Evolutionary conservation across 1,140 invertebrate species (phyloP), one percentile per base, ranked within the genome.

Genomic region (Procambarus virginalis): DNA sequence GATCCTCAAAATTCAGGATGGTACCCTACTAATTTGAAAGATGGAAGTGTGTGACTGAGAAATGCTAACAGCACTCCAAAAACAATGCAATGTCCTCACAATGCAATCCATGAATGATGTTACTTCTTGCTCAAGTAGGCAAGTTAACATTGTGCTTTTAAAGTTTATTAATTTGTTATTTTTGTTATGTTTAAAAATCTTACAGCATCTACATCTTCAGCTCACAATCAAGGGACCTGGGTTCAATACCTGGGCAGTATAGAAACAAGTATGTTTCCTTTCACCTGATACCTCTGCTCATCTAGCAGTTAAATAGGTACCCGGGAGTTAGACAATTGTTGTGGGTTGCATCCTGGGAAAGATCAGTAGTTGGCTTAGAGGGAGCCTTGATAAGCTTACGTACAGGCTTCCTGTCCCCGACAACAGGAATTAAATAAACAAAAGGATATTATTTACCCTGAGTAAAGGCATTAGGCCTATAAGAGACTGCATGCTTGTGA

Each of bases 1-100:
- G 12, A 78, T 78, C 76, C 76, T 78, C 45, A 78, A 48, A 48
- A 78, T 51, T 78, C 46, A 49, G 75, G 6, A 76, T 3, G 34
- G 68, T 34, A 34, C 34, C 22, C 20, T 34, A 73, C n/a, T 4
- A 73, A 73, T 34, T 34, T 73, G 68, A 73, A 73, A 73, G 14
- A 8, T 73, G n/a, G 3, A 34, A 34, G 68, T 34, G 68, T 73
- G 22, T 22, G 6, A 73, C 22, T 73, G 22, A 73, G 2, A 34
- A 22, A 22, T 34, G 5, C 34, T 34, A 10, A 73, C n/a, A 73
- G 5, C 68, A 73, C 68, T 45, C 68, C n/a, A 5, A 73, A 73
- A 22, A 34, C 8, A 73, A 73, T 34, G n/a, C 68, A 73, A 73
- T 73, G 68, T 22, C 68, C 68, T 73, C 20, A 55, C 12, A 34